phyloP scores from a whole-genome alignment of 2,888 invertebrate species.

The Mongoloraphidia duomilia region DNA sequence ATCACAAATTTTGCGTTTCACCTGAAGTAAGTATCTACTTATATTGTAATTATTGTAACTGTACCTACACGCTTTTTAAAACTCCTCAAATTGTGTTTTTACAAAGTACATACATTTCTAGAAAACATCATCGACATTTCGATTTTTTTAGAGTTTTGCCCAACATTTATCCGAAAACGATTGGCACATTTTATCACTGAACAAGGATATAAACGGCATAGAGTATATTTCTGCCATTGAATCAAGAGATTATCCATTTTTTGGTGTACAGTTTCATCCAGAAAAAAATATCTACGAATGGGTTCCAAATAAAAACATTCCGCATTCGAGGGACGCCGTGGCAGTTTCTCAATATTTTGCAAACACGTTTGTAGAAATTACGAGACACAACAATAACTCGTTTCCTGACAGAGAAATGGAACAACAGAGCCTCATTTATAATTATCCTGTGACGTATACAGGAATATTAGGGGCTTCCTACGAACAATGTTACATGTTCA shows the following conservation, averaged over 20 bases:
- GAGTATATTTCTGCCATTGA: slow-evolving; percentile 69
- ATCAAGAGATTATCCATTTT: slow-evolving; percentile 60
- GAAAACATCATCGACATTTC: too few relatives aligned
- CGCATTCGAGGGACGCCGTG: slow-evolving; percentile 51
- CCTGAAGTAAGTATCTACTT: too few relatives aligned
- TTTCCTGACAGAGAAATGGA: slow-evolving; percentile 37
- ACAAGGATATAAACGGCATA: slow-evolving; percentile 45
- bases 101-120: too few relatives aligned
- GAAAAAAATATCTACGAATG: slow-evolving; percentile 77
- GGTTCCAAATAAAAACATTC: slow-evolving; percentile 40
- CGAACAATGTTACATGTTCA: slow-evolving; percentile 54
- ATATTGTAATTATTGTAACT: too few relatives aligned
- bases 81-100: too few relatives aligned
- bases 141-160: too few relatives aligned
- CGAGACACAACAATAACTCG: slow-evolving; percentile 45
- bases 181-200: slow-evolving; percentile 44
- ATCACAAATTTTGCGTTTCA: too few relatives aligned
- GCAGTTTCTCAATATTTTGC: slow-evolving; percentile 60
- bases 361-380: slow-evolving; percentile 67
- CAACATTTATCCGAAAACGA: too few relatives aligned
- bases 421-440: slow-evolving; percentile 49
- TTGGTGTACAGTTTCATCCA: slow-evolving; percentile 81
- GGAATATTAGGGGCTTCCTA: slow-evolving; percentile 39
- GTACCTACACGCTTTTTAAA: too few relatives aligned
- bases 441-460: slow-evolving; percentile 47